Evolutionary conservation across 2,113 vertebrate species (phyloP).

Genomic region (Columbina picui): DNA sequence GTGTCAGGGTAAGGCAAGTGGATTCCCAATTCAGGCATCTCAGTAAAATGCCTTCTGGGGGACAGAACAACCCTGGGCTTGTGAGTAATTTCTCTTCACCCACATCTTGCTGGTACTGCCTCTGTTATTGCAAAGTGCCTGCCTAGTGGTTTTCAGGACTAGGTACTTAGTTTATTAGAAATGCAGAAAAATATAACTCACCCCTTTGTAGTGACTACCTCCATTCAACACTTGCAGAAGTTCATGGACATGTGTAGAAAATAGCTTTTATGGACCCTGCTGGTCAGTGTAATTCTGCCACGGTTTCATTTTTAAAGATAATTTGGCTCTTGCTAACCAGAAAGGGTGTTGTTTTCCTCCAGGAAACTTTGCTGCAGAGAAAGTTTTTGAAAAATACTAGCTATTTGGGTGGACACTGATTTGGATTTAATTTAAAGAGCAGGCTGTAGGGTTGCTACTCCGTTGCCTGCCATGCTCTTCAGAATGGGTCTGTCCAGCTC

Average conservation of each 20-base stretch:
- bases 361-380: not conserved
- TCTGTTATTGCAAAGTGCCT: not conserved
- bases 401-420: accelerated
- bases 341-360: not conserved
- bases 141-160: not conserved
- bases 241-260: not conserved
- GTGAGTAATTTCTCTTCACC: not conserved
- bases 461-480: not conserved
- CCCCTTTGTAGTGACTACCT: not conserved
- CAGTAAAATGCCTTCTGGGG: not conserved
- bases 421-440: not conserved
- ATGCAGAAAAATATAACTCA: accelerated
- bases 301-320: not conserved
- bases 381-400: not conserved
- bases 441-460: not conserved
- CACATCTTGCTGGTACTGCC: not conserved
- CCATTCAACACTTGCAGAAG: not conserved
- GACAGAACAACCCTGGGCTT: not conserved
- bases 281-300: not conserved
- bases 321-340: not conserved
- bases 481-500: not conserved
- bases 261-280: not conserved
- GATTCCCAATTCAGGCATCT: not conserved
- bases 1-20: not conserved
- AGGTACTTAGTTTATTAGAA: not conserved